Evolutionary conservation across 2,113 vertebrate species (phyloP).

Genomic region (Lanius ludovicianus): DNA sequence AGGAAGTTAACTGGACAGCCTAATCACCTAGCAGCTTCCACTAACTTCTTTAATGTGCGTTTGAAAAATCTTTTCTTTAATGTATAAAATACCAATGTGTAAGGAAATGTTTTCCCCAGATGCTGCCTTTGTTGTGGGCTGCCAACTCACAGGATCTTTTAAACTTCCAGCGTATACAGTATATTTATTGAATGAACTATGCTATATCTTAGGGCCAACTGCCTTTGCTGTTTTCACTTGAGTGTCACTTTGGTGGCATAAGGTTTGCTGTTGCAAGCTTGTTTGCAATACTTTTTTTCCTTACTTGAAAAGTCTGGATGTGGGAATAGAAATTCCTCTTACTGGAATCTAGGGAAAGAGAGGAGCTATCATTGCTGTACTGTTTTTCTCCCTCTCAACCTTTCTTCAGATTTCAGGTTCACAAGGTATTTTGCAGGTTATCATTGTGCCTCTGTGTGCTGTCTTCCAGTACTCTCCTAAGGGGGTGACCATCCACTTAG

Average conservation of each 20-base stretch:
- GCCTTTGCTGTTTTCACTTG: neutral
- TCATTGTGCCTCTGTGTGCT: neutral
- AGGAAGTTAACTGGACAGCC: neutral
- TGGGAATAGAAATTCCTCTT: neutral
- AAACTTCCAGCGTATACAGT: neutral
- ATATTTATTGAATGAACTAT: neutral
- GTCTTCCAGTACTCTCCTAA: neutral
- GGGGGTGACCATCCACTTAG: fast-evolving
- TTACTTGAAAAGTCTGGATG: neutral
- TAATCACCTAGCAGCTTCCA: neutral
- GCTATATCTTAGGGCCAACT: neutral
- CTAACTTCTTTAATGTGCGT: neutral
- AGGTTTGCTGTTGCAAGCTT: neutral
- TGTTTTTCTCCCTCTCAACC: neutral
- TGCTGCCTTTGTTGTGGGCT: neutral
- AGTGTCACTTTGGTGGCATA: neutral
- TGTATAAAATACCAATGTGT: neutral
- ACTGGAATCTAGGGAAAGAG: neutral
- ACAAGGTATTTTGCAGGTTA: neutral
- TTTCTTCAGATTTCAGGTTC: neutral
- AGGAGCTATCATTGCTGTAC: neutral
- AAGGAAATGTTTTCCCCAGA: neutral
- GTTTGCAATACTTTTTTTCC: neutral
- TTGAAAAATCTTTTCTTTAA: neutral
- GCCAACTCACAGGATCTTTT: neutral